Base-by-base conservation (phyloP, 2,113 vertebrate species). In the Dicerorhinus sumatrensis region DNA sequence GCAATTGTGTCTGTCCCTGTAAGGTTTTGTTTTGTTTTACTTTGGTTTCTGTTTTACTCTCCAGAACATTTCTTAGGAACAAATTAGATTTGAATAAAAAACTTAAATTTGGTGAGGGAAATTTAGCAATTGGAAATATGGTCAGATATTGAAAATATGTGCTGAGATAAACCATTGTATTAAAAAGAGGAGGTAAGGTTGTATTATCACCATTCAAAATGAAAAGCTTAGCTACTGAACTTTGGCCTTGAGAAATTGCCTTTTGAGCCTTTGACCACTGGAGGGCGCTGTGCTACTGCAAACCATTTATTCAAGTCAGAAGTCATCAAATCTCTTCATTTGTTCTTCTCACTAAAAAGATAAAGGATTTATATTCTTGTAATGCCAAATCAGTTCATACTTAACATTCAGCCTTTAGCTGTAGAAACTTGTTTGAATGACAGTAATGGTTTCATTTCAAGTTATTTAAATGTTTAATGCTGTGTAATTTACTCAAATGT, bases 391-490 rank as follows among this genome's bases (percentile, higher is more conserved):
- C 97, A 97, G 92, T 98, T 98, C 97, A 96, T 94, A 96, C 90
- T 98, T 98, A 98, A 96, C 97, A 94, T 98, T 96, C 97, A 98
- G 89, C 76, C 93, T 98, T 98, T 96, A 98, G 96, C 95, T 98
- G 94, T 96, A 92, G 92, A 97, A 97, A 98, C 97, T 97, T 98
- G 79, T 97, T 97, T 98, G 98, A 98, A 97, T 98, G 96, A 97
- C 98, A 98, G 62, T 98, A 98, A 98, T 98, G 91, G 82, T 97
- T 98, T 98, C 90, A 98, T 97, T 98, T 96, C 85, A 97, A 98
- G 86, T 98, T 98, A 98, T 95, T 98, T 98, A 96, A 98, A 98
- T 97, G 98, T 98, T 98, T 98, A 97, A 98, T 93, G 82, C 96
- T 96, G 88, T 97, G 81, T 98, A 97, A 98, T 98, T 98, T 98